Percentiles rank a stretch among this genome's conserved stretches.
phyloP scores from a whole-genome alignment of 2,113 vertebrate species.

The Onychostruthus taczanowskii region DNA sequence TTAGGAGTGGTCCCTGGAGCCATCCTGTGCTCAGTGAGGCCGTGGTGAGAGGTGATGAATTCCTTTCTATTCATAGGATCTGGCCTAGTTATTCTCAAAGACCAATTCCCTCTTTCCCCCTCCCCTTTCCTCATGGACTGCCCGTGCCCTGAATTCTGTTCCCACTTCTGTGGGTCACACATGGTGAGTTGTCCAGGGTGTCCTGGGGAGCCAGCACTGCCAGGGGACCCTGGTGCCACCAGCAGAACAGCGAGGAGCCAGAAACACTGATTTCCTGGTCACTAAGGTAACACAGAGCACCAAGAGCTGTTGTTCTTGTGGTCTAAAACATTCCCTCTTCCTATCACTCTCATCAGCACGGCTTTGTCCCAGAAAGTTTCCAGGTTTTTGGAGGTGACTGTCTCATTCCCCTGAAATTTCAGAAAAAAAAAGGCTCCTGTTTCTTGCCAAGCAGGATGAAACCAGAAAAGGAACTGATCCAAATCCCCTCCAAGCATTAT shows the following conservation, averaged over 20 bases:
- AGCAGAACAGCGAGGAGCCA: background rate
- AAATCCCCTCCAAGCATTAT: background rate
- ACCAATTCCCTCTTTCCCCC: background rate
- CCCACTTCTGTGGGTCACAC: background rate
- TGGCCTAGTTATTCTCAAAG: slow-evolving; percentile 26
- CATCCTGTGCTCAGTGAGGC: background rate
- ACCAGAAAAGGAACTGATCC: background rate
- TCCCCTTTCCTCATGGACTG: background rate
- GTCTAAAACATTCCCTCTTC: background rate
- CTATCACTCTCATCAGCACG: background rate
- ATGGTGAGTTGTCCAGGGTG: background rate
- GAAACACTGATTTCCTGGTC: background rate
- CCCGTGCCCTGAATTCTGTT: background rate
- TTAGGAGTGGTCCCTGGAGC: background rate
- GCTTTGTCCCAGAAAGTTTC: background rate
- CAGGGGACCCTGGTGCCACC: background rate
- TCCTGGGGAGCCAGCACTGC: background rate
- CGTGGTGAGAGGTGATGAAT: background rate
- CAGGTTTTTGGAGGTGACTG: background rate
- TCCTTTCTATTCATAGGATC: slow-evolving; percentile 35
- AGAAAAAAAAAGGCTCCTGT: background rate
- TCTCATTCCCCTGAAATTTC: background rate
- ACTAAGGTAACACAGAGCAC: background rate
- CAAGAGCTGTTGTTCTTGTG: background rate
- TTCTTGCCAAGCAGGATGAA: background rate